Percentiles rank a stretch among this genome's conserved stretches.
These are phyloP conservation scores for Rhabdomys dilectus DNA, from an alignment of 2,113 vertebrate genomes.

Conservation along the genomic window DNA sequence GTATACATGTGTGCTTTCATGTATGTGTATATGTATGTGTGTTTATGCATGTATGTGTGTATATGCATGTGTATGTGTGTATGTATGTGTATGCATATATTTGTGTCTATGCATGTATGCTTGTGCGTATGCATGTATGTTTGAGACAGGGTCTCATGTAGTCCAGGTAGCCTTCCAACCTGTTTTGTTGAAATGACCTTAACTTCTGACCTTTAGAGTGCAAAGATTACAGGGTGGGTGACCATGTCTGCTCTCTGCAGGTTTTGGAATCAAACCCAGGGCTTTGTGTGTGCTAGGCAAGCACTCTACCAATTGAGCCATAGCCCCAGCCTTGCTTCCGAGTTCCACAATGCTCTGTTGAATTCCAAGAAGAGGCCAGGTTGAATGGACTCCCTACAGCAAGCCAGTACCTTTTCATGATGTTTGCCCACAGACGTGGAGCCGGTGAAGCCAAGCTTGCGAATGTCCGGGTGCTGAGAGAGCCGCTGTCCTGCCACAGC, in stretches of 20 bases:
- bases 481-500: conserved; percentile 88
- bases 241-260: neutral
- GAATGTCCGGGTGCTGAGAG: conserved; percentile 90
- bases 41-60: no score
- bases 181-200: neutral
- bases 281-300: no score
- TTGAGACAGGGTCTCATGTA: neutral
- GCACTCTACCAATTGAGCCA: neutral
- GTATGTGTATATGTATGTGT: no score
- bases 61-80: no score
- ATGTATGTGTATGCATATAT: no score
- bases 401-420: conserved; percentile 90
- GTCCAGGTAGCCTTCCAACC: neutral
- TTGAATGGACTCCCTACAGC: neutral
- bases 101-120: no score
- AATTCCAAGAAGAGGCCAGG: neutral
- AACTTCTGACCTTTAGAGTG: neutral
- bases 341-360: neutral
- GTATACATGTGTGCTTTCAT: no score
- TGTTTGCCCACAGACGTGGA: conserved; percentile 91
- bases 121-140: no score
- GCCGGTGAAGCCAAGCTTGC: conserved; percentile 92
- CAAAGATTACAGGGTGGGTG: neutral
- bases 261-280: neutral
- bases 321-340: neutral